Conservation (phyloP, 2,888 invertebrate genomes). For the Dynastes tityus region DNA sequence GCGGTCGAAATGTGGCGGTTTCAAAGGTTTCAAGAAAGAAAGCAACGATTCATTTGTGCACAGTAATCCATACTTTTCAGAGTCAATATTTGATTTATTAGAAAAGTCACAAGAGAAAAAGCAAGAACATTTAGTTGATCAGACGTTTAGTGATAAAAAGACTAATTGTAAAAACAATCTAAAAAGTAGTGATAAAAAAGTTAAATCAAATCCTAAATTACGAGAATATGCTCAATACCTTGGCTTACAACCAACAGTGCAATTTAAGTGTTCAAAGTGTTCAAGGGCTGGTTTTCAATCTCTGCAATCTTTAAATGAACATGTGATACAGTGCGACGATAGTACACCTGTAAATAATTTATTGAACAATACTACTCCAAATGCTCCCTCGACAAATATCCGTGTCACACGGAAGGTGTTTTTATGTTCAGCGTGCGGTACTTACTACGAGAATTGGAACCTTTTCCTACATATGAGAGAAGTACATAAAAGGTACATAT, state of each 20-base stretch:
- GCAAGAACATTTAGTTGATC: conserved; percentile 45
- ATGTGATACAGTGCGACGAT: conserved; percentile 76
- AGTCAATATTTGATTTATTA: conserved; percentile 68
- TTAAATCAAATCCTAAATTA: conserved; percentile 64
- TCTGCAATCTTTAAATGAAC: conserved; percentile 79
- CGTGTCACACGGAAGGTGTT: conserved; percentile 85
- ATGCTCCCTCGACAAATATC: conserved; percentile 72
- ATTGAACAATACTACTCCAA: conserved; percentile 52
- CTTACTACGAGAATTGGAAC: conserved; percentile 90
- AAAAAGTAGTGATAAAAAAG: conserved; percentile 57
- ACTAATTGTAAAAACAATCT: conserved; percentile 48
- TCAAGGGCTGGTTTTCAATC: conserved; percentile 79
- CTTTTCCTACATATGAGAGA: conserved; percentile 89
- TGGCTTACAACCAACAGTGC: conserved; percentile 80
- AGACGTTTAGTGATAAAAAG: conserved; percentile 44
- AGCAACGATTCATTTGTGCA: conserved; percentile 56
- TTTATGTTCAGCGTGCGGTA: conserved; percentile 86
- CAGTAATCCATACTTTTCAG: conserved; percentile 68
- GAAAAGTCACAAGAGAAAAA: conserved; percentile 51
- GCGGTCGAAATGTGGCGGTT: conserved; percentile 51
- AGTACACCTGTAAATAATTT: conserved; percentile 45
- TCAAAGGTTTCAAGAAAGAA: conserved; percentile 55
- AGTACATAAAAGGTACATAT: conserved; percentile 86
- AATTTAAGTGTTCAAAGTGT: conserved; percentile 84
- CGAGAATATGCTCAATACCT: conserved; percentile 81